These are phyloP conservation scores for Tanytarsus gracilentus DNA, from an alignment of 2,888 invertebrate genomes.

Conservation along the genomic window DNA sequence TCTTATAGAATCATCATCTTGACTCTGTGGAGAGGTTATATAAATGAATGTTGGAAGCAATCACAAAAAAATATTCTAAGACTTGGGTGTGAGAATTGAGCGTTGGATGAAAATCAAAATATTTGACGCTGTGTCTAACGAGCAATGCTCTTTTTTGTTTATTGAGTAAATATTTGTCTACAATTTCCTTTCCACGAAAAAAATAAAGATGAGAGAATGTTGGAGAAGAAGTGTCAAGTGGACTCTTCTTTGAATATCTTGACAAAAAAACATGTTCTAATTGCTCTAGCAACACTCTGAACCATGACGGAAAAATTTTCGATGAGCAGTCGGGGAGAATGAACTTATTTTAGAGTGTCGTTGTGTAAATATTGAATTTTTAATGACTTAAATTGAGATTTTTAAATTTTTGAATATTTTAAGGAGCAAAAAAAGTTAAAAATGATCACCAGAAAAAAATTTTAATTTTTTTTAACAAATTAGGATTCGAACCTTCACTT, in stretches of 20 bases:
- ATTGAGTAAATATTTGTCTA: slow-evolving; percentile 23
- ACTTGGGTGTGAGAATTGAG: background rate
- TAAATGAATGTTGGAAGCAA: background rate
- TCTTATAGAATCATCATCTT: slow-evolving; percentile 5
- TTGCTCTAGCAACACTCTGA: slow-evolving; percentile 2
- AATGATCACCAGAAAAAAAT: background rate
- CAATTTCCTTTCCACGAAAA: slow-evolving; percentile 2
- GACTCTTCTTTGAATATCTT: background rate
- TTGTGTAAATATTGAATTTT: background rate
- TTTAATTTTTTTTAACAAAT: background rate
- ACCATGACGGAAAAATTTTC: slow-evolving; percentile 3
- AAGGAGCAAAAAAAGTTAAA: too few species aligned
- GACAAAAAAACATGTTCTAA: slow-evolving; percentile 14
- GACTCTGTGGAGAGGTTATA: background rate
- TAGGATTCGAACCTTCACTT: background rate
- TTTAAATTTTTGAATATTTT: background rate
- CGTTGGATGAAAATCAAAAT: background rate
- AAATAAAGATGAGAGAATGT: background rate
- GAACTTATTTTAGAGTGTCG: too few species aligned
- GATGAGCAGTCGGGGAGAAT: background rate
- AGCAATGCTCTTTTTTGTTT: background rate
- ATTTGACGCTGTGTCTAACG: background rate
- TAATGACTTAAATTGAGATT: background rate
- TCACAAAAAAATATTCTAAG: background rate
- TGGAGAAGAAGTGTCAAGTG: slow-evolving; percentile 17